Percentiles rank a stretch among this genome's conserved stretches.
Evolutionary conservation across 2,797 vertebrate genomes (phyloP).

Genomic region (Rhodeus uyekii): DNA sequence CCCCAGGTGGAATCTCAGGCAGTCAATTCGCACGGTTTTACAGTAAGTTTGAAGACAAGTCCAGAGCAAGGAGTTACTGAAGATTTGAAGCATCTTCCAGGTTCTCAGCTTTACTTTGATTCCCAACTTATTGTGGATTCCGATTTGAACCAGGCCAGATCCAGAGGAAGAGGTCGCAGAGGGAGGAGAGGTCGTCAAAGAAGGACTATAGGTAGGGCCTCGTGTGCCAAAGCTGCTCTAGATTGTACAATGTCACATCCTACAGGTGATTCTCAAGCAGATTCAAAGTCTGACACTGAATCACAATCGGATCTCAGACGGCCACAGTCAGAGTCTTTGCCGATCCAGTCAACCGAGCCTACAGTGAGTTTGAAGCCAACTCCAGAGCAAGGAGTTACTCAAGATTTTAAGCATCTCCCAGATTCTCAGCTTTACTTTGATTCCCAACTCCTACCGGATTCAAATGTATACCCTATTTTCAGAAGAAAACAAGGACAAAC

Average conservation of each 20-base stretch:
- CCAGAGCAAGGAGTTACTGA: background rate
- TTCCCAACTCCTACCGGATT: background rate
- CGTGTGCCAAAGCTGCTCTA: constrained; percentile 2
- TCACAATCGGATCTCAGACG: background rate
- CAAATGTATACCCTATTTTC: constrained; percentile 47
- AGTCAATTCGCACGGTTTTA: background rate
- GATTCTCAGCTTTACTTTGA: constrained; percentile 47
- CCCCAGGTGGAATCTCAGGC: background rate
- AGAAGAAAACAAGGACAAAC: constrained; percentile 14
- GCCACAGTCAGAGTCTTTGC: background rate
- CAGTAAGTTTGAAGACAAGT: background rate
- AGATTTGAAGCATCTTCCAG: constrained; percentile 41
- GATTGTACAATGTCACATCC: background rate
- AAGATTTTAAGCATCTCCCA: constrained; percentile 42
- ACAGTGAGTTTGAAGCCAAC: background rate
- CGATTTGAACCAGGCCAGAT: background rate
- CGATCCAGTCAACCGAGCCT: background rate
- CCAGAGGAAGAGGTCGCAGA: background rate
- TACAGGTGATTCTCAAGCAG: constrained; percentile 1
- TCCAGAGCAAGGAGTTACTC: background rate
- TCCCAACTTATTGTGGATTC: background rate
- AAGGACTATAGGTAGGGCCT: background rate
- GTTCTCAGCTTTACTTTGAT: constrained; percentile 45
- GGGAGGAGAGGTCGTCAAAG: constrained; percentile 19
- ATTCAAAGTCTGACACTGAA: background rate